Evolutionary conservation across 1,140 invertebrate species (phyloP).

Genomic region (Micrasema longulum): DNA sequence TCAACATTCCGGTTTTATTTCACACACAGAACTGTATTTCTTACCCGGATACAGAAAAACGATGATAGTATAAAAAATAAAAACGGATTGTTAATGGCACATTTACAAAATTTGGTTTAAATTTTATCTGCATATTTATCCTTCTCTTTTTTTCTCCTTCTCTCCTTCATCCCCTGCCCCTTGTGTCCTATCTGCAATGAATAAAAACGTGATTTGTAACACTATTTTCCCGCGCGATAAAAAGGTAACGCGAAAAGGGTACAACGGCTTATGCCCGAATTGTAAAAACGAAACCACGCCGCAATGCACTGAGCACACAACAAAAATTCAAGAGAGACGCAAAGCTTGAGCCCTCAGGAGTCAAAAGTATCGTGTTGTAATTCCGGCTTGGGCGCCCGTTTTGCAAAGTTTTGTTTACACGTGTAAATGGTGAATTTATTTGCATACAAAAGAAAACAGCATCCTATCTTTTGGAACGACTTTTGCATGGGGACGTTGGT

Average conservation of each 20-base stretch:
- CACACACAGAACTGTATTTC: too few species aligned
- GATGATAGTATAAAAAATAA: too few species aligned
- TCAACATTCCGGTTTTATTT: too few species aligned
- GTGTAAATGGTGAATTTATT: constrained; percentile 55
- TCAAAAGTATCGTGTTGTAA: constrained; percentile 3
- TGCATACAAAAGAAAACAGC: constrained; percentile 50
- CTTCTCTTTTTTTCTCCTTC: not conserved
- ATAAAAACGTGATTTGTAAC: constrained; percentile 54
- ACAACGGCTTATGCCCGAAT: constrained; percentile 36
- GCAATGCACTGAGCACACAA: not conserved
- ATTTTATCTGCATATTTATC: too few species aligned
- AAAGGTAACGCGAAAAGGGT: constrained; percentile 47
- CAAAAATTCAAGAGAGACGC: not conserved
- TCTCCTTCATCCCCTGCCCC: not conserved
- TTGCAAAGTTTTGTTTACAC: constrained; percentile 53
- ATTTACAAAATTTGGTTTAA: too few species aligned
- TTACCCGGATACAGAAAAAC: too few species aligned
- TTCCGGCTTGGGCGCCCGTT: constrained; percentile 25
- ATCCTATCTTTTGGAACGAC: constrained; percentile 27
- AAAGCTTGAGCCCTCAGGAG: too few species aligned
- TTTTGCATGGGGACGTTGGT: constrained; percentile 1
- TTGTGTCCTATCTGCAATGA: constrained; percentile 44
- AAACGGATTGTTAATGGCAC: too few species aligned
- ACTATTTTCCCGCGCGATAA: constrained; percentile 47
- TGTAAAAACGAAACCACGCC: not conserved